Evolutionary conservation across 2,888 invertebrate genomes (phyloP).

Genomic region (Chouioia cunea): DNA sequence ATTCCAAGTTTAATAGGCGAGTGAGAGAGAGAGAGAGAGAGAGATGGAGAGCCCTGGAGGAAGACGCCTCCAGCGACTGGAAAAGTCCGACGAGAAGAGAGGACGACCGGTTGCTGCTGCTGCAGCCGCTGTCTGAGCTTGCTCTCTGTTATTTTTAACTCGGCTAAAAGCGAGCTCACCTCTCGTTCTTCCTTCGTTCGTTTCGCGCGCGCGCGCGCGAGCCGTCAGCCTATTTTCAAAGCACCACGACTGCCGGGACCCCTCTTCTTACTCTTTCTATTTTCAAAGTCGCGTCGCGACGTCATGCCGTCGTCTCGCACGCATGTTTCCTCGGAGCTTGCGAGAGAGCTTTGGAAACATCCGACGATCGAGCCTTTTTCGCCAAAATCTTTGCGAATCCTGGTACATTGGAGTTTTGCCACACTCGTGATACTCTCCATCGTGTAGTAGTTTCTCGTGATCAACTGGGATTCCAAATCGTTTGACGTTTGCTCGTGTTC

Average conservation of each 20-base stretch:
- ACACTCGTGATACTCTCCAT: too few relatives aligned
- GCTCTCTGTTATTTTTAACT: slow-evolving; percentile 67
- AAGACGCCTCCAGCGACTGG: neutral
- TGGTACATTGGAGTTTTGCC: too few relatives aligned
- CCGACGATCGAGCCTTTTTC: neutral
- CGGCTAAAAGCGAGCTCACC: slow-evolving; percentile 61
- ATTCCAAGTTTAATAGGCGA: slow-evolving; percentile 41
- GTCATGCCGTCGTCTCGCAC: neutral
- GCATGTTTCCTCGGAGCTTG: neutral
- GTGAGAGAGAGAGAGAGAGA: neutral
- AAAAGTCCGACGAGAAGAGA: slow-evolving; percentile 45
- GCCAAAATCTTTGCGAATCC: too few relatives aligned
- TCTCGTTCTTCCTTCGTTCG: slow-evolving; percentile 40
- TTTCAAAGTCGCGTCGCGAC: slow-evolving; percentile 55
- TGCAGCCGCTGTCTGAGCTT: too few relatives aligned
- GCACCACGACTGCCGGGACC: slow-evolving; percentile 35
- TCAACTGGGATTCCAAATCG: too few relatives aligned
- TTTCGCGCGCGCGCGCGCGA: slow-evolving; percentile 39
- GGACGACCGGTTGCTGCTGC: slow-evolving; percentile 15
- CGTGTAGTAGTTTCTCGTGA: too few relatives aligned
- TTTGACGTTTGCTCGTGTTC: too few relatives aligned
- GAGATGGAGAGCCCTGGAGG: too few relatives aligned
- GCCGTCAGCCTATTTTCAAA: slow-evolving; percentile 62
- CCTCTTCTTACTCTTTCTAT: slow-evolving; percentile 54
- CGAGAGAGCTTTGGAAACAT: neutral